These are phyloP conservation scores for Vombatus ursinus DNA, from an alignment of 2,113 vertebrate species.

Conservation along the genomic window DNA sequence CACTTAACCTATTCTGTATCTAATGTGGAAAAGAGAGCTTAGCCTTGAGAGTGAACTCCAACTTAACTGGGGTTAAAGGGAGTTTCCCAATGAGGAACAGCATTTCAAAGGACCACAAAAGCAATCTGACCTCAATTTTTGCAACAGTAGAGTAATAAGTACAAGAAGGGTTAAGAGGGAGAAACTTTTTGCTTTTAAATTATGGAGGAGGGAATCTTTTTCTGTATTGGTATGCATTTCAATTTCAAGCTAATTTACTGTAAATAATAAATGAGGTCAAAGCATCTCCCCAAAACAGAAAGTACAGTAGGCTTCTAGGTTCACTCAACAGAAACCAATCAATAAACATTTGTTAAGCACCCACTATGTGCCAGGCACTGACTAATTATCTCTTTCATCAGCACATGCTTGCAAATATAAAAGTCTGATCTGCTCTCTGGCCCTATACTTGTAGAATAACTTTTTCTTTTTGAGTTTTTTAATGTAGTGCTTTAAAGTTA, in stretches of 20 bases:
- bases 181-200: neutral
- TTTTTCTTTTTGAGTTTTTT: neutral
- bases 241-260: neutral
- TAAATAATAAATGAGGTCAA: neutral
- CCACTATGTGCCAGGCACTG: neutral
- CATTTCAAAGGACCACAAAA: neutral
- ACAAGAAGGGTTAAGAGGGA: neutral
- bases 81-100: neutral
- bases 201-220: neutral
- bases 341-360: neutral
- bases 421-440: neutral
- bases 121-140: neutral
- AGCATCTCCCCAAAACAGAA: neutral
- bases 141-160: neutral
- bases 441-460: neutral
- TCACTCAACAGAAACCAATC: neutral
- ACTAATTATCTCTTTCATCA: neutral
- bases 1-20: neutral
- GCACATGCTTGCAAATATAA: neutral
- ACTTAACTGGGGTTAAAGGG: neutral
- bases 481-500: neutral
- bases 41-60: neutral
- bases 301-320: neutral
- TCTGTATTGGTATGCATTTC: neutral
- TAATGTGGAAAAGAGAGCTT: neutral